Evolutionary conservation across 2,797 vertebrate species (phyloP).

Genomic region (Poeciliopsis gracilis): DNA sequence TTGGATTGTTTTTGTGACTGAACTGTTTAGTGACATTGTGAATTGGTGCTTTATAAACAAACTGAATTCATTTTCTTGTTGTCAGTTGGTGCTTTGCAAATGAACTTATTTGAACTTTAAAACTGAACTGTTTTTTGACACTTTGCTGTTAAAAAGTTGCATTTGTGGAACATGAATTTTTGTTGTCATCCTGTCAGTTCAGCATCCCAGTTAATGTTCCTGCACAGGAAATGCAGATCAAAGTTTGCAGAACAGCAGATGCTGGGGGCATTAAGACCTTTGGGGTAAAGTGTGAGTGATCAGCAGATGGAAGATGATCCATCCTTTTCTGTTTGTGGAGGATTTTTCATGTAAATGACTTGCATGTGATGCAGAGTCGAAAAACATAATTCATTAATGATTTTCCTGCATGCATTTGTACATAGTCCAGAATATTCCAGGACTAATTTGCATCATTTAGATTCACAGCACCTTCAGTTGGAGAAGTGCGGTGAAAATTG

Average conservation of each 20-base stretch:
- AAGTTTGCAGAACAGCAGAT: background rate
- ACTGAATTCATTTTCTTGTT: background rate
- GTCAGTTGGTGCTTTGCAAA: background rate
- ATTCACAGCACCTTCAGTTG: constrained; percentile 31
- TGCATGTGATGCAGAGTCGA: background rate
- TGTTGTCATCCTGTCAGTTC: background rate
- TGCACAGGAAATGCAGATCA: background rate
- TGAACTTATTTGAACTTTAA: background rate
- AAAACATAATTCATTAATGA: background rate
- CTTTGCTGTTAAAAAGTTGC: background rate
- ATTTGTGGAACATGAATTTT: background rate
- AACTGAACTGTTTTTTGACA: background rate
- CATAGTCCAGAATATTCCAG: background rate
- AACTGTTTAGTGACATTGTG: background rate
- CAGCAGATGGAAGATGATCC: background rate
- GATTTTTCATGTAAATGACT: background rate
- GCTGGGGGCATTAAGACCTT: background rate
- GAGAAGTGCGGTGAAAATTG: constrained; percentile 34
- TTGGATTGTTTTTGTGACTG: background rate
- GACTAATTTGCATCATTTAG: background rate
- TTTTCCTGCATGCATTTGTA: background rate
- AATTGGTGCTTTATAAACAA: background rate
- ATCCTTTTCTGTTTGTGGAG: background rate
- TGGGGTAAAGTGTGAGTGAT: background rate
- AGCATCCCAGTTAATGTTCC: background rate